Conservation (phyloP, 2,888 invertebrate species). For the Chymomyza caudatula region DNA sequence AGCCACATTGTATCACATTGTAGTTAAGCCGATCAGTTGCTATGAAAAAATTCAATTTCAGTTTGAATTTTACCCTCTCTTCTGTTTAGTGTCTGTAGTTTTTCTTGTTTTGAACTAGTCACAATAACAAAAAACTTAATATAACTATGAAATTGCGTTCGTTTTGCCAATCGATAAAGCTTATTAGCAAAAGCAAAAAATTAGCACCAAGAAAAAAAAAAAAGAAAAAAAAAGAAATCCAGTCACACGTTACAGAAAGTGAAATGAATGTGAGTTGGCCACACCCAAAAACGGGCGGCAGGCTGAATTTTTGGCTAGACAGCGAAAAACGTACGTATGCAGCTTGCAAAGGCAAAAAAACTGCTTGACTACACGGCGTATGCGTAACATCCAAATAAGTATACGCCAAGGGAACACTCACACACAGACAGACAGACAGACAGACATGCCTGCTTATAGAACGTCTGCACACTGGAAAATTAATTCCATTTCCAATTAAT, state of each 20-base stretch:
- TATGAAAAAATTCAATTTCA: background rate
- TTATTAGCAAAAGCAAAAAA: background rate
- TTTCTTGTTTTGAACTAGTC: slow-evolving; percentile 7
- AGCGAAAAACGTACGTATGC: background rate
- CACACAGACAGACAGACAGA: slow-evolving; percentile 13
- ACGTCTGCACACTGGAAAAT: slow-evolving; percentile 3
- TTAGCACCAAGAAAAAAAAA: background rate
- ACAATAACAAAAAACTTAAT: slow-evolving; percentile 16
- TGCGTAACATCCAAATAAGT: slow-evolving; percentile 47
- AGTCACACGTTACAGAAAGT: background rate
- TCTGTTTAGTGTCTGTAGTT: background rate
- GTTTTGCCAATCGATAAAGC: too few relatives aligned
- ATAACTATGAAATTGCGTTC: slow-evolving; percentile 15
- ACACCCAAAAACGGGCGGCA: background rate
- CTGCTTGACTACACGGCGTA: slow-evolving; percentile 32
- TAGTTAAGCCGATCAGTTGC: background rate
- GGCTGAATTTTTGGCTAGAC: background rate
- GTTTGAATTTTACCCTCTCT: background rate
- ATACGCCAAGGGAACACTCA: slow-evolving; percentile 35
- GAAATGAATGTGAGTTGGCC: background rate
- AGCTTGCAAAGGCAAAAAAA: background rate
- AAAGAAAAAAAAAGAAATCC: slow-evolving; percentile 8
- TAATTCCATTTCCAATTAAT: slow-evolving; percentile 29
- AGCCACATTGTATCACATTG: background rate
- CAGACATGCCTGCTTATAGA: too few relatives aligned